Conservation (phyloP, 1,140 invertebrate genomes). For the Anastatus disparis region DNA sequence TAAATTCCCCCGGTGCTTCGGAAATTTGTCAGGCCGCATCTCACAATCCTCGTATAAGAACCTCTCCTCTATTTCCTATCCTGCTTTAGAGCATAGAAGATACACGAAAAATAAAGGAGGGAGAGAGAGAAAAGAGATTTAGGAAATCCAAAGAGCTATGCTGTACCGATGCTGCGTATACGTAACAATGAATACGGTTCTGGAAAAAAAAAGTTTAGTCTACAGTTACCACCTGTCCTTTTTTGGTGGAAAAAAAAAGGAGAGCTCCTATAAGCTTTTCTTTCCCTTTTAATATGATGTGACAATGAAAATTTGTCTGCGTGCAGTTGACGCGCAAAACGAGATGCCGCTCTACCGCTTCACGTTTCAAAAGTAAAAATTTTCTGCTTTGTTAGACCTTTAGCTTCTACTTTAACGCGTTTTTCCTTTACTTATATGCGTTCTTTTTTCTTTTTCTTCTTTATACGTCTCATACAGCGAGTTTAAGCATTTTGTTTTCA, state of each 20-base stretch:
- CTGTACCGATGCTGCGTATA: too few relatives aligned
- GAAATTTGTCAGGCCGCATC: slow-evolving; percentile 32
- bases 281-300: too few relatives aligned
- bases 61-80: too few relatives aligned
- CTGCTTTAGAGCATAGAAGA: too few relatives aligned
- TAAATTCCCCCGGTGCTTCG: slow-evolving; percentile 15
- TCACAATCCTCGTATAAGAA: neutral
- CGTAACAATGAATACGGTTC: too few relatives aligned
- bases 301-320: slow-evolving; percentile 67
- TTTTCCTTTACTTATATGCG: too few relatives aligned
- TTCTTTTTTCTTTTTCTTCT: neutral
- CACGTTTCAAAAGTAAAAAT: slow-evolving; percentile 50
- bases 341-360: slow-evolving; percentile 38
- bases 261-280: too few relatives aligned
- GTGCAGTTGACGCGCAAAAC: slow-evolving; percentile 62
- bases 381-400: slow-evolving; percentile 62
- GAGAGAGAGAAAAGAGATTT: neutral
- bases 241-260: slow-evolving; percentile 31
- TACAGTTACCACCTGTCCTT: slow-evolving; percentile 59
- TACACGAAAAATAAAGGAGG: neutral
- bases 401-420: neutral
- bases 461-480: too few relatives aligned
- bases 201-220: slow-evolving; percentile 20
- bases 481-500: too few relatives aligned
- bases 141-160: too few relatives aligned